Base-by-base conservation (phyloP, 2,113 vertebrate species). In the Nettapus auritus region DNA sequence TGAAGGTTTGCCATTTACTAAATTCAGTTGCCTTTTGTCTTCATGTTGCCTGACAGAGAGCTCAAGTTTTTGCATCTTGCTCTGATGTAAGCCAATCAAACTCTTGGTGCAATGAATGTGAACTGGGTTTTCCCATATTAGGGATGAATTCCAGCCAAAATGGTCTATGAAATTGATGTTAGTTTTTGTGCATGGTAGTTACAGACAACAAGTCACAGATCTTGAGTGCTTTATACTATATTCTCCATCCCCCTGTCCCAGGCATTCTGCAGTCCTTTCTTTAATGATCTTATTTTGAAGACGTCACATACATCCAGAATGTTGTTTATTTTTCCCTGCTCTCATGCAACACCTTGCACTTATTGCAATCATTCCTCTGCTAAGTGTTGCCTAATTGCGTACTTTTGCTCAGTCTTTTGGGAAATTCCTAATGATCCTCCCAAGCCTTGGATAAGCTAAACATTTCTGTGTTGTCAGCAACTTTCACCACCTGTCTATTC, bases 401-500 rank as follows among this genome's bases (percentile, higher is more conserved):
- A 26, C 44, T 84, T 89, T 60, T 42, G 11, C 63, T 84, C 79
- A 22, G 11, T 90, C 80, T 94, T 95, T 85, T 9, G 36, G 81
- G 90, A 94, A 89, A 85, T 85, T 82, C 77, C 81, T 77, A 92
- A 89, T 28, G 26, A 96, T 82, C 44, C 57, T 90, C 81, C 59
- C 31, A 69, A 74, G 59, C 62, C n/a, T 84, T 29, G 48, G 44
- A 64, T 42, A 79, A 93, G n/a, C 66, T 69, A 36, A 79, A 84
- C 50, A 74, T 90, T 94, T 90, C 62, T 90, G 33, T 82, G 67
- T 36, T 92, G 88, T 96, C 94, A 95, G 92, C 88, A 88, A 12
- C 69, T 93, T 96, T 90, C 83, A 93, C 90, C 92, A 93, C 92
- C 88, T 94, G 93, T 84, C 62, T 77, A 16, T 94, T 94, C 90